Conservation (phyloP, 1,140 invertebrate species). For the Anastrepha ludens region DNA sequence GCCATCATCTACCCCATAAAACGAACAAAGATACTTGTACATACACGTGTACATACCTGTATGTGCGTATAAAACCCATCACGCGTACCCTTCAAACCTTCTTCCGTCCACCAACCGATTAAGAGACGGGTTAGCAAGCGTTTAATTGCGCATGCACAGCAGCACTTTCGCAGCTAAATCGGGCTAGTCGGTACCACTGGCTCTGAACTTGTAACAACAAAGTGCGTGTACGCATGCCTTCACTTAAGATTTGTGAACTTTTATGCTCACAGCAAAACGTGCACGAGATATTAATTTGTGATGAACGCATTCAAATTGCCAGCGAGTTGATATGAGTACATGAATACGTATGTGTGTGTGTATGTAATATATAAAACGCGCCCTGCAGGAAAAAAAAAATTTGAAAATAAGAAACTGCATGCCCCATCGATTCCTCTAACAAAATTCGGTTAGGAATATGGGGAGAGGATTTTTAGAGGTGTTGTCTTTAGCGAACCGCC, state of each 20-base stretch:
- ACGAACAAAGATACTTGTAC: conserved; percentile 9
- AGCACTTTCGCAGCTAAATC: background rate
- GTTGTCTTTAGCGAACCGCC: too few relatives aligned
- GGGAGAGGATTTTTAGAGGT: too few relatives aligned
- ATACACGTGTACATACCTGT: background rate
- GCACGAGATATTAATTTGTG: conserved; percentile 22
- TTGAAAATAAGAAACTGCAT: too few relatives aligned
- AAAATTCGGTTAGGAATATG: too few relatives aligned
- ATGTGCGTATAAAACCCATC: background rate
- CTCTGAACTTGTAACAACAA: conserved; percentile 6
- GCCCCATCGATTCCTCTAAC: too few relatives aligned
- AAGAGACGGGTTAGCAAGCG: background rate
- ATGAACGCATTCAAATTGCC: conserved; percentile 50
- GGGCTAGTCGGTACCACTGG: background rate
- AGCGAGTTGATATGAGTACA: background rate
- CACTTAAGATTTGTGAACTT: conserved; percentile 31
- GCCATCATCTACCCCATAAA: conserved; percentile 20
- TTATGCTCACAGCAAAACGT: conserved; percentile 18
- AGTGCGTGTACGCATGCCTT: conserved; percentile 47
- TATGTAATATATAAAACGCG: background rate
- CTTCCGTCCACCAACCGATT: background rate
- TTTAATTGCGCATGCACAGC: conserved; percentile 42
- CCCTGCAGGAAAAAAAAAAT: background rate
- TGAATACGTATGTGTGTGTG: background rate
- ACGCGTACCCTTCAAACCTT: background rate